Evolutionary conservation across 2,888 invertebrate genomes (phyloP), one percentile per base, ranked within the genome.

Genomic region (Ashinkailepas kermadecensis): DNA sequence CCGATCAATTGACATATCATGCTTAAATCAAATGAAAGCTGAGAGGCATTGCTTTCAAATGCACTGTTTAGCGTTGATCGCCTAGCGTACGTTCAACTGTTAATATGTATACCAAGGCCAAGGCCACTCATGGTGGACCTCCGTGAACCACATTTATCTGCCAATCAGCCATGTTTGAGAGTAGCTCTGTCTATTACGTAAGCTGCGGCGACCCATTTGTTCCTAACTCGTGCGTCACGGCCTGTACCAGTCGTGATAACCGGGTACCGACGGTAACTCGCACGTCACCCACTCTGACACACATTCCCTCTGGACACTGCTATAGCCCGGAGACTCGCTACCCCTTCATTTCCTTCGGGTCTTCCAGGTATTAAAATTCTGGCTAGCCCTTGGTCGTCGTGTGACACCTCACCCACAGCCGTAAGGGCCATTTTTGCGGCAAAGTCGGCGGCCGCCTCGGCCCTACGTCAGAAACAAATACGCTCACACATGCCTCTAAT

Each of bases 381-480:
- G 23, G 54, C 74, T 23, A 74, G 56, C 74, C 56, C 74, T 74
- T 56, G 21, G 54, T 59, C 12, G 21, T 56, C 9, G 74, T 74
- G 74, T 74, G 74, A 74, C 74, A 74, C 74, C 56, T 54, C 56
- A 18, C 0, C 54, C 7, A 56, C 18, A 3, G 2, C 56, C 74
- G 56, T 56, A 74, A 74, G 74, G 74, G 2, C 54, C 21, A 74
- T 12, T 21, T 54, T 9, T 23, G 21, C 11, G 13, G 3, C 21
- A 8, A 10, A 54, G 54, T 12, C 74, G 21, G 10, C 65, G 54
- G 56, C 18, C 54, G 21, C 3, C 56, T 15, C 18, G 21, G 15
- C 74, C 74, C 56, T 74, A 74, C 74, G 74, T 0, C 56, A 74
- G 74, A 74, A 74, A 74, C 74, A 74, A 74, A 74, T 74, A 74